Evolutionary conservation across 1,140 invertebrate genomes (phyloP), one percentile per base, ranked within the genome.

Genomic region (Caenorhabditis elegans): DNA sequence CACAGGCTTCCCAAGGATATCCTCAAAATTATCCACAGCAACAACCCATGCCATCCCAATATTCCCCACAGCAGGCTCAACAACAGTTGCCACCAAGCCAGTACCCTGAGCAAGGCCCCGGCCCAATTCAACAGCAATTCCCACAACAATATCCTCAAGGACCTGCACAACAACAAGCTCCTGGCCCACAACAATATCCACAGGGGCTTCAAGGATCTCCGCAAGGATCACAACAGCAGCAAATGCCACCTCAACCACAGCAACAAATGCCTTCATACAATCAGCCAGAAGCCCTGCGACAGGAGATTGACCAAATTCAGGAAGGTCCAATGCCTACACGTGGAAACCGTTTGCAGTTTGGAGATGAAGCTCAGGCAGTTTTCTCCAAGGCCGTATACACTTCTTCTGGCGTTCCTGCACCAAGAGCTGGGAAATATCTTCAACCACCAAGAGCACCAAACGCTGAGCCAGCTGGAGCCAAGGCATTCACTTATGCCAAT

Each of bases 401-500:
- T 10, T 39, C 60, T 19, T 70, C 34, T 0, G 60, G 60, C 36
- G 31, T 43, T 19, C 60, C 60, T 22, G 60, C 60, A 3, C 60
- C 60, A 22, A 39, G 60, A 70, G 60, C 60, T 10, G 60, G 60
- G 43, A 34, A 70, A 11, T 70, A 70, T 39, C 22, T 70, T 6
- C 60, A 70, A 70, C 60, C 60, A 1, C 34, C 60, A 43, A 36
- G 34, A 70, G 60, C 60, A 8, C 60, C 60, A 13, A 43, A 43
- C 10, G 60, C 60, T 5, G 60, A 70, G 3, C 60, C 60, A 70
- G 34, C n/a, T 24, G 60, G 60, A 70, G 76, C 82, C 17, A 82
- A 53, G 17, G 76, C 84, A 36, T 85, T 85, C 79, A 76, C 82
- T 15, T 80, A 65, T 28, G 28, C 60, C 19, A 80, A 80, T 48